Conservation (phyloP, 2,888 invertebrate genomes). For the Watsonalla binaria region DNA sequence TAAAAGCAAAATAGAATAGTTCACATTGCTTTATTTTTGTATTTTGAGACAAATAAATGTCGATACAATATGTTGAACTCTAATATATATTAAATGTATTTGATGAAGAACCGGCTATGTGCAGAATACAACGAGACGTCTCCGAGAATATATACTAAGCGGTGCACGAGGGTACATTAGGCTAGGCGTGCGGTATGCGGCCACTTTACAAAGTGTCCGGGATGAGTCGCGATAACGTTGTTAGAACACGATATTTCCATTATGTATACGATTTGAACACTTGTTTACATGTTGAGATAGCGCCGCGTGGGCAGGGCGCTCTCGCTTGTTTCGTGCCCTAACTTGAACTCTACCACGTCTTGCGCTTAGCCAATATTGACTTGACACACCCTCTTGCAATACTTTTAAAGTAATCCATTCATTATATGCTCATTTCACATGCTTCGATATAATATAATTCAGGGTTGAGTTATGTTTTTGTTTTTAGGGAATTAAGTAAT, state of each 20-base stretch:
- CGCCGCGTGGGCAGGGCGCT: slow-evolving; percentile 55
- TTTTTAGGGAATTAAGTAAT: neutral
- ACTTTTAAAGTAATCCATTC: neutral
- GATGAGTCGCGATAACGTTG: slow-evolving; percentile 77
- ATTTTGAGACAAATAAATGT: slow-evolving; percentile 24
- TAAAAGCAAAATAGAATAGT: slow-evolving; percentile 24
- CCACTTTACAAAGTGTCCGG: slow-evolving; percentile 77
- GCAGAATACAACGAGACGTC: slow-evolving; percentile 50
- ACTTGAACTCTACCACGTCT: slow-evolving; percentile 33
- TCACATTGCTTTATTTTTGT: slow-evolving; percentile 42
- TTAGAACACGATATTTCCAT: slow-evolving; percentile 79
- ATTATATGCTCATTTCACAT: neutral
- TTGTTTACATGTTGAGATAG: slow-evolving; percentile 77
- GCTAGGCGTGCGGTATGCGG: slow-evolving; percentile 56
- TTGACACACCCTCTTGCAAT: slow-evolving; percentile 22
- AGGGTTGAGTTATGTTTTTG: neutral
- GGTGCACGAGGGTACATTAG: slow-evolving; percentile 42
- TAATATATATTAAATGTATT: slow-evolving; percentile 11
- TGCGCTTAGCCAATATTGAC: slow-evolving; percentile 43
- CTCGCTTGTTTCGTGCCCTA: slow-evolving; percentile 39
- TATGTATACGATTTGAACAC: slow-evolving; percentile 78
- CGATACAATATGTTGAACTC: too few species aligned
- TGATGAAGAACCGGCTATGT: slow-evolving; percentile 49
- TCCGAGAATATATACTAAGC: slow-evolving; percentile 50
- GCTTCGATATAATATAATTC: neutral